Evolutionary conservation across 2,888 invertebrate genomes (phyloP).

Genomic region (Ennomos erosarius): DNA sequence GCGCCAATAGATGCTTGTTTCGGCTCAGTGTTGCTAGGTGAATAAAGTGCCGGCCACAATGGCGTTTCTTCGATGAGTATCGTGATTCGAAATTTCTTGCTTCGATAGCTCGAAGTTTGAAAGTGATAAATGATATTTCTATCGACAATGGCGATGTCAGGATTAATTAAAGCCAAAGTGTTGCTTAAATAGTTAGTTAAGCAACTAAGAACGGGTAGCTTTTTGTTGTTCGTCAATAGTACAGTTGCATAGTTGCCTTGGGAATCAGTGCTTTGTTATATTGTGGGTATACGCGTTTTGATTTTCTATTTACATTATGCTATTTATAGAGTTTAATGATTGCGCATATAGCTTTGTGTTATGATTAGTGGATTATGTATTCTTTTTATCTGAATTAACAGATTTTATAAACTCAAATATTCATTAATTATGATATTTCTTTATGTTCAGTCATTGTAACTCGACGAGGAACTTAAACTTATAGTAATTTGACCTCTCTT

Average conservation of each 20-base stretch:
- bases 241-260: conserved; percentile 38
- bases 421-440: too few relatives aligned
- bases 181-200: conserved; percentile 82
- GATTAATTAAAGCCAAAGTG: conserved; percentile 80
- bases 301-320: conserved; percentile 32
- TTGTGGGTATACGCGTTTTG: conserved; percentile 23
- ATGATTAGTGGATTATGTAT: conserved; percentile 10
- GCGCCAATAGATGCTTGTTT: conserved; percentile 44
- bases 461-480: too few relatives aligned
- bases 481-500: too few relatives aligned
- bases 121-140: conserved; percentile 79
- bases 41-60: conserved; percentile 53
- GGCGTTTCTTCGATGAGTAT: conserved; percentile 49
- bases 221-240: conserved; percentile 53
- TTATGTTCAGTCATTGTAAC: too few relatives aligned
- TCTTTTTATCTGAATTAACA: background rate
- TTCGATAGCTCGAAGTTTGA: conserved; percentile 63
- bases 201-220: conserved; percentile 65
- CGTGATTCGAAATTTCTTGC: conserved; percentile 65
- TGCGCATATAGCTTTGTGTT: conserved; percentile 29
- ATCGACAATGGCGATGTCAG: conserved; percentile 75
- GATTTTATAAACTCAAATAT: background rate
- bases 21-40: conserved; percentile 55
- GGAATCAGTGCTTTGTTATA: conserved; percentile 29
- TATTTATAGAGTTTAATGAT: conserved; percentile 33